Conservation (phyloP, 2,113 vertebrate genomes). For the Motacilla alba region DNA sequence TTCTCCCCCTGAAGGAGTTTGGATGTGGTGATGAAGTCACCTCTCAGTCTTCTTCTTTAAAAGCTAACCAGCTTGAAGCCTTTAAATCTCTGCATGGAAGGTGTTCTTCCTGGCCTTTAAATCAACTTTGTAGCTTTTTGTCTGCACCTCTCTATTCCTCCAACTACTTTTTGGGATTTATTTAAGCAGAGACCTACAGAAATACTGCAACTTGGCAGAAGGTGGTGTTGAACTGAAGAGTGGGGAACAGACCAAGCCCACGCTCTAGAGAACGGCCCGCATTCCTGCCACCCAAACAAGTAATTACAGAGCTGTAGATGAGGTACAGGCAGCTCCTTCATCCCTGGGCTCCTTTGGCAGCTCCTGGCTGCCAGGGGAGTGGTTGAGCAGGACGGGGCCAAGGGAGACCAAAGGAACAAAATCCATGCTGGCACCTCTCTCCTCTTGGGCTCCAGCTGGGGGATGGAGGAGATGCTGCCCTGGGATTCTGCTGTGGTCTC, state of each 20-base stretch:
- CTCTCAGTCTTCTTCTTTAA: not conserved
- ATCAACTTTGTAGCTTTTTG: not conserved
- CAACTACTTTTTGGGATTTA: not conserved
- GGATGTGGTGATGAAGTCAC: not conserved
- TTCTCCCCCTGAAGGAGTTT: not conserved
- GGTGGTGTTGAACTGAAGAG: not conserved
- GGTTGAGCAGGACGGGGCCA: not conserved
- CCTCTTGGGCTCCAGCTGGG: not conserved
- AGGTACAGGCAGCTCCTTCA: not conserved
- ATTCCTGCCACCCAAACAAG: not conserved
- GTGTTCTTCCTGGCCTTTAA: not conserved
- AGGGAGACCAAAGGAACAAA: not conserved
- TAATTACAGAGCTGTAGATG: not conserved
- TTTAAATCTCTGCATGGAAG: conserved; percentile 9
- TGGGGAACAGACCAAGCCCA: not conserved
- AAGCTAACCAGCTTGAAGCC: conserved; percentile 3
- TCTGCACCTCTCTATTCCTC: not conserved
- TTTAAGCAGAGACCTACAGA: not conserved
- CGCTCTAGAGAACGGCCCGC: not conserved
- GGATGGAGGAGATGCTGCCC: not conserved
- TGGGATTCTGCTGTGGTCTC: not conserved
- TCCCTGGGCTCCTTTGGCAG: not conserved
- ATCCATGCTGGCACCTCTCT: not conserved
- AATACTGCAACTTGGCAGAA: not conserved
- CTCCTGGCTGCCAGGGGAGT: not conserved